Percentiles rank a stretch among this genome's conserved stretches.
Evolutionary conservation across 2,113 vertebrate species (phyloP).

Genomic region (Zosterops pallidus): DNA sequence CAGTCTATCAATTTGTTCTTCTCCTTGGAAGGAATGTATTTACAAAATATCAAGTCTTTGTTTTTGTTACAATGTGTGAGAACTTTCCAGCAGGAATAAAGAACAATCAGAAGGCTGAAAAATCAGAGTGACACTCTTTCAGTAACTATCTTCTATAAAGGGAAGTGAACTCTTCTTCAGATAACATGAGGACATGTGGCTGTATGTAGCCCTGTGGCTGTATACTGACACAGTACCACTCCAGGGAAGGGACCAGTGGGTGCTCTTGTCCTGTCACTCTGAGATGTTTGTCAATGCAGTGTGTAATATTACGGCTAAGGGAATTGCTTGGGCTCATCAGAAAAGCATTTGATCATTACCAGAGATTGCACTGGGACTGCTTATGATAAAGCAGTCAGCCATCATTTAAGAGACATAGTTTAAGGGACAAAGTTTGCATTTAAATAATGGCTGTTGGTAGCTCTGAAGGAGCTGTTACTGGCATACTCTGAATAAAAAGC

Average conservation of each 20-base stretch:
- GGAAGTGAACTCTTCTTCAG: not conserved
- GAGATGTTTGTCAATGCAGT: not conserved
- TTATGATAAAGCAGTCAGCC: not conserved
- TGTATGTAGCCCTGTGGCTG: not conserved
- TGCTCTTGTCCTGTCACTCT: not conserved
- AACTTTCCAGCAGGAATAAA: too few species aligned
- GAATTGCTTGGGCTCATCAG: not conserved
- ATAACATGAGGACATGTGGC: rapidly evolving
- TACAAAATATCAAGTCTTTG: too few species aligned
- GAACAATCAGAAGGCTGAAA: too few species aligned
- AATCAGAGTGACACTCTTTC: not conserved
- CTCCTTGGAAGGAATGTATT: too few species aligned
- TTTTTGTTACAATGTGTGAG: too few species aligned
- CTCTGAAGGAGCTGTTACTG: not conserved
- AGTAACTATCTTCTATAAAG: not conserved
- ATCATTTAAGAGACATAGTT: not conserved
- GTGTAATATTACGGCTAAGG: not conserved
- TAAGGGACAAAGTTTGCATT: not conserved
- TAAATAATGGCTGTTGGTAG: not conserved
- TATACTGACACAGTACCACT: not conserved
- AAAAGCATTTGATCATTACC: not conserved
- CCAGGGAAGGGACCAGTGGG: not conserved
- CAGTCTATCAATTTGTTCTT: too few species aligned
- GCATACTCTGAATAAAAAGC: not conserved
- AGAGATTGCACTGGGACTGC: not conserved